Percentiles rank a stretch among this genome's conserved stretches.
Conservation (phyloP, 2,797 vertebrate species). For the Fringilla coelebs region DNA sequence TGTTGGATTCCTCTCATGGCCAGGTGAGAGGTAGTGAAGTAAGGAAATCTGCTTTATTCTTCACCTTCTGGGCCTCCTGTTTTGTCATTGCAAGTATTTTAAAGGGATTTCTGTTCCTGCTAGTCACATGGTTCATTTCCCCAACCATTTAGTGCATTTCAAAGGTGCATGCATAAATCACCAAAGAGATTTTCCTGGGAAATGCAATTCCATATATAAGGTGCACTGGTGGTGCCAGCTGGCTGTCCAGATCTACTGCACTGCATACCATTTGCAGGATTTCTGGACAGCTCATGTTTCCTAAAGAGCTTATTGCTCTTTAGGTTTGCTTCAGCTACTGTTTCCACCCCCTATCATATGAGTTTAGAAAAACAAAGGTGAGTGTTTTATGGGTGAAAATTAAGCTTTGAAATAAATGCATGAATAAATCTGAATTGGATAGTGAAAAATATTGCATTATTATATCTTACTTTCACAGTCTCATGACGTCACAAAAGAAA, state of each 20-base stretch:
- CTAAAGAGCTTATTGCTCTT: not conserved
- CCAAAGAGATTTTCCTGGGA: not conserved
- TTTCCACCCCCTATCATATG: not conserved
- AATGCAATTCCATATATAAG: not conserved
- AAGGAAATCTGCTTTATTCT: not conserved
- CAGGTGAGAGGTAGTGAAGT: constrained; percentile 6
- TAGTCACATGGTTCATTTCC: constrained; percentile 5
- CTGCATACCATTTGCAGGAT: not conserved
- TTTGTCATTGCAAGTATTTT: not conserved
- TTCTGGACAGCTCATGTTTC: not conserved
- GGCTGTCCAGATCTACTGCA: not conserved
- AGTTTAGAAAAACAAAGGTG: not conserved
- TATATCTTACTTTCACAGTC: not conserved
- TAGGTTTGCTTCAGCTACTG: not conserved
- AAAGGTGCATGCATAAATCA: not conserved
- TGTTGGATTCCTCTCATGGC: not conserved
- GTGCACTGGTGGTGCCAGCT: constrained; percentile 8
- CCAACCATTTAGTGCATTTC: not conserved
- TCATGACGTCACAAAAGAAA: not conserved
- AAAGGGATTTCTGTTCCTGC: constrained; percentile 4
- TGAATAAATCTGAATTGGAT: not conserved
- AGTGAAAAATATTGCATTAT: not conserved
- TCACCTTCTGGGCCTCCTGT: not conserved
- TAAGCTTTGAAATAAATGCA: not conserved
- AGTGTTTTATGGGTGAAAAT: not conserved